Evolutionary conservation across 2,113 vertebrate species (phyloP), one percentile per base, ranked within the genome.

Genomic region (Rhombomys opimus): DNA sequence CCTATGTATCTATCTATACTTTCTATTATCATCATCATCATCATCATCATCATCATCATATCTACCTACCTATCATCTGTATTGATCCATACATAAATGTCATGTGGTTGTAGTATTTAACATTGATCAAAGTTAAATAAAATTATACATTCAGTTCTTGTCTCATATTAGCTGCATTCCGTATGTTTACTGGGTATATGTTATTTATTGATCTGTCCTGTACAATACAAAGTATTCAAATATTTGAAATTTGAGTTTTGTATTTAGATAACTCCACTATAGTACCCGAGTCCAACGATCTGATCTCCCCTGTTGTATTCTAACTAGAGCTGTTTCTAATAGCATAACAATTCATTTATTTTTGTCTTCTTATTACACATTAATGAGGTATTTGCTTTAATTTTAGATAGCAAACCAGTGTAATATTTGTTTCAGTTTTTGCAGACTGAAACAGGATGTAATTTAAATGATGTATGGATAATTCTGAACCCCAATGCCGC

Each of bases 361-460:
- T 20, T 87, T 76, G 13, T 18, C 7, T 50, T 81, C 50, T 76
- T 10, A 59, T 72, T 94, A 38, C 61, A 89, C 86, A 87, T 87
- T 41, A 90, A 32, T 17, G 8, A 35, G 91, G 2, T 22, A 30
- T 50, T 82, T 91, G 72, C 15, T 92, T 12, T 72, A 27, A 52
- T 87, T 91, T 91, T 68, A 91, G 38, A 75, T 57, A 67, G 2
- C 59, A 93, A 96, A 54, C 10, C 41, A 89, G 20, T 61, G 2
- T 52, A 63, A 18, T 52, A 38, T 57, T 91, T 92, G 13, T 30
- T 14, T 91, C 8, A 91, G 20, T n/a, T n/a, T 1, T 75, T 91
- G 12, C 78, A 23, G 1, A 14, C 8, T 78, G 70, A 35, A 14
- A 0, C 8, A 87, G 46, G 76, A 70, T 72, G 17, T 20, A 96